Base-by-base conservation (phyloP, 1,140 invertebrate species). In the Dolichoris vasculosae region DNA sequence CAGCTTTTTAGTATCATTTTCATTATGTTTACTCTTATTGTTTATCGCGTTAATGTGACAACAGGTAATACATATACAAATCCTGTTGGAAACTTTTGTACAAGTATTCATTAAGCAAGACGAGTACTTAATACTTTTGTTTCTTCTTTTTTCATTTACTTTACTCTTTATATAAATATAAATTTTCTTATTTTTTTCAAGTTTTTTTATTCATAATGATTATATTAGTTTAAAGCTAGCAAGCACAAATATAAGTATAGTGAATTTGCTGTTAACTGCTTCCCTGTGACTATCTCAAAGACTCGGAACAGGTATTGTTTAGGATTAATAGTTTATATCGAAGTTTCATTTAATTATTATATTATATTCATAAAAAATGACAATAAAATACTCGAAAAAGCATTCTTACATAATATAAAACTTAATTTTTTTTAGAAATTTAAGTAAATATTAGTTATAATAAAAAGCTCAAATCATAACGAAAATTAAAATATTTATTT, bases 51-150 rank as follows among this genome's bases (percentile, higher is more conserved):
- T 67, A 0, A 77, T 51, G 43, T n/a, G 35, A 9, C 51, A 75
- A 63, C 71, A 76, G 73, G 51, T 77, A 43, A 38, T 77, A 79
- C 35, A 81, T 32, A 26, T 55, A 55, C 7, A 79, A 84, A 11
- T 76, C 30, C 55, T 63, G 76, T 80, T 85, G 51, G 1, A 43
- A 46, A 59, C 43, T 15, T 82, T 67, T 63, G 46, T 64, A 35
- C 51, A 79, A 83, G 73, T 48, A 64, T 71, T 77, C 38, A 69
- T 71, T 32, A 71, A n/a, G 23, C 46, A 35, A 81, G 30, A 86
- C 30, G 63, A 86, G 86, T 88, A 88, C 87, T 88, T 88, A 88
- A 79, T 84, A 55, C 20, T 64, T 71, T 87, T 73, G 51, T 67
- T 84, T 77, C 46, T 82, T 63, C 9, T 69, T 20, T 67, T 80